Conservation (phyloP, 1,140 invertebrate genomes). For the Trissolcus basalis region DNA sequence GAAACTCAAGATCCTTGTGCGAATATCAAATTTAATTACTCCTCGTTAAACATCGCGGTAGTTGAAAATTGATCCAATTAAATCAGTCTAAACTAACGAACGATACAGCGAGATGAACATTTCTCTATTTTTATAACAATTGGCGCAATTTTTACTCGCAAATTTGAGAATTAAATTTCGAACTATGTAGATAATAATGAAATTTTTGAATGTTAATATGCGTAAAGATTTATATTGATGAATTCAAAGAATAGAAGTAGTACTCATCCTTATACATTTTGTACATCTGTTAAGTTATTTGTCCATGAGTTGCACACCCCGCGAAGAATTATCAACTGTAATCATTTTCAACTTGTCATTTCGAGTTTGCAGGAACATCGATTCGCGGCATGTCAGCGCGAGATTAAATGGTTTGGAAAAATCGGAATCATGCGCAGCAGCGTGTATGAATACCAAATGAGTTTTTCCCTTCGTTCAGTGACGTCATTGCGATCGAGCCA, state of each 20-base stretch:
- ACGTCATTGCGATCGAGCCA: conserved; percentile 64
- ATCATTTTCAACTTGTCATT: conserved; percentile 73
- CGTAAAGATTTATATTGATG: too few species aligned
- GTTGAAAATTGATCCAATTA: conserved; percentile 25
- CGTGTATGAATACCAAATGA: conserved; percentile 74
- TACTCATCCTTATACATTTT: too few species aligned
- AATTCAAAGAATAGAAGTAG: too few species aligned
- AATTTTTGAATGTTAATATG: too few species aligned
- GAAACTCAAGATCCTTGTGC: conserved; percentile 34
- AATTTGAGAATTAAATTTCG: too few species aligned
- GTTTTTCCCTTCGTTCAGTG: conserved; percentile 65
- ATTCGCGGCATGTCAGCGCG: conserved; percentile 63
- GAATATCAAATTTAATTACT: conserved; percentile 48
- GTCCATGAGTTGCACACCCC: conserved; percentile 8
- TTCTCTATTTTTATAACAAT: too few species aligned
- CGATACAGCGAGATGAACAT: too few species aligned
- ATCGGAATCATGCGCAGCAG: conserved; percentile 69
- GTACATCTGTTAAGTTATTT: conserved; percentile 35
- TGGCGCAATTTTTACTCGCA: too few species aligned
- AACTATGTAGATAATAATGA: too few species aligned
- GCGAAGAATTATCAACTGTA: conserved; percentile 62
- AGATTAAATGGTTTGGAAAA: conserved; percentile 74
- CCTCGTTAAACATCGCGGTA: conserved; percentile 12
- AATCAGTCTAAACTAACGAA: background rate
- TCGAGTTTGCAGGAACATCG: conserved; percentile 68